Base-by-base conservation (phyloP, 2,888 invertebrate species). In the Nomada fabriciana region DNA sequence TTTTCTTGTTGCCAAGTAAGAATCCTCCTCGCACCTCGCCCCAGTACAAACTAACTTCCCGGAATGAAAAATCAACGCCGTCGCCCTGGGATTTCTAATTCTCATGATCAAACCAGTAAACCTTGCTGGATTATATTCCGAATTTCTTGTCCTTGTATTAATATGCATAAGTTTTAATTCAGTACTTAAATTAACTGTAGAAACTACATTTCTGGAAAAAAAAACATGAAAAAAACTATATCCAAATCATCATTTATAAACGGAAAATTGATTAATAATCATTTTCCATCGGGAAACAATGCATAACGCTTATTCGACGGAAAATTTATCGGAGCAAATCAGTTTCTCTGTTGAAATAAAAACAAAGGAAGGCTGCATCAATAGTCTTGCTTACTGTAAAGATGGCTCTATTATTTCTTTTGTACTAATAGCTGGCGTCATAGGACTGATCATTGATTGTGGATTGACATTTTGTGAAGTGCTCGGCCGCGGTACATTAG, bases 21-120 rank as follows among this genome's bases (percentile, higher is more conserved):
- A 96, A 92, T 97, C 97, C 61, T 96, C 95, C 94, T 97, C 97
- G 92, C 96, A 97, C 91, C 96, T 96, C 2, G 97, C 96, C 5
- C 97, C 97, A 0, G 97, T 97, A 88, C 97, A 97, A 0, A 98
- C 97, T 71, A 98, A 95, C 94, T 97, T 98, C 0, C 97, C 97
- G 10, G 97, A 97, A 87, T 96, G 96, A 92, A 98, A 98, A 53
- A 97, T 96, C 25, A 97, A 92, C 13, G 97, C 96, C 3, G 97
- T 97, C 42, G 96, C 96, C 88, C 97, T 95, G 0, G 98, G 98
- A 84, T 97, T 97, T 70, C 97, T 94, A 92, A 98, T 96, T 91
- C 97, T 95, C 97, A 98, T 97, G 0, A 98, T 96, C 20, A 98
- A 96, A 15, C 97, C 98, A 90, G 97, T 96, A 91, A 98, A 98